These are phyloP conservation scores for Peromyscus nudipes DNA, from an alignment of 2,797 vertebrate species.

Conservation along the genomic window DNA sequence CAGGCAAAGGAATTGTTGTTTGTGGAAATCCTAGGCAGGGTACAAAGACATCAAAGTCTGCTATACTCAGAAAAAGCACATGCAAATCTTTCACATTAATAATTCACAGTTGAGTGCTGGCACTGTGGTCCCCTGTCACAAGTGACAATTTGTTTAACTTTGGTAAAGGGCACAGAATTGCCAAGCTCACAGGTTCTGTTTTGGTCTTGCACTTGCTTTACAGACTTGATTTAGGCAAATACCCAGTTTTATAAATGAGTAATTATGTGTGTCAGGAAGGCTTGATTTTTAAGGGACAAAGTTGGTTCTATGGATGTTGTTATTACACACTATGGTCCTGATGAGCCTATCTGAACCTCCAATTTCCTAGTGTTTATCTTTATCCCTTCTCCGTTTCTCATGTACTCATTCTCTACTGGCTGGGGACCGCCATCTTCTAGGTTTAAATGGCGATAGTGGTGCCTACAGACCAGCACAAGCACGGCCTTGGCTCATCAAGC, in stretches of 20 bases:
- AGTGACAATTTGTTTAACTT: slow-evolving; percentile 74
- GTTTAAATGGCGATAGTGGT: neutral
- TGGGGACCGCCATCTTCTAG: neutral
- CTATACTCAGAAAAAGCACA: slow-evolving; percentile 68
- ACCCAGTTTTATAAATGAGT: neutral
- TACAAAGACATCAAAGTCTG: slow-evolving; percentile 66
- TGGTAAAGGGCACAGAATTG: slow-evolving; percentile 59
- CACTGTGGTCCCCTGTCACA: neutral
- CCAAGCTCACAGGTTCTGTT: slow-evolving; percentile 58
- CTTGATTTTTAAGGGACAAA: neutral
- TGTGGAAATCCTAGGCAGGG: slow-evolving; percentile 64
- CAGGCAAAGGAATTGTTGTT: slow-evolving; percentile 65
- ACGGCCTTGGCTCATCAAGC: neutral
- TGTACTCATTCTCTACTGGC: neutral
- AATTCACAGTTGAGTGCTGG: slow-evolving; percentile 69
- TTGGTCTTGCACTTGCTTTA: slow-evolving; percentile 50
- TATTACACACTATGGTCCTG: neutral
- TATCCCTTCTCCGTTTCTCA: neutral
- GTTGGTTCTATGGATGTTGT: neutral
- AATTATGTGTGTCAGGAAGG: neutral
- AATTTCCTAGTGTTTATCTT: neutral
- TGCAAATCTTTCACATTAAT: slow-evolving; percentile 67
- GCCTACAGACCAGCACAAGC: neutral
- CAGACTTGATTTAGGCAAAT: slow-evolving; percentile 33
- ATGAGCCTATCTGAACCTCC: neutral